A percentile compares a stretch with the other conserved stretches of the same genome.
phyloP scores from a whole-genome alignment of 2,113 vertebrate species.

The Corythoichthys intestinalis region DNA sequence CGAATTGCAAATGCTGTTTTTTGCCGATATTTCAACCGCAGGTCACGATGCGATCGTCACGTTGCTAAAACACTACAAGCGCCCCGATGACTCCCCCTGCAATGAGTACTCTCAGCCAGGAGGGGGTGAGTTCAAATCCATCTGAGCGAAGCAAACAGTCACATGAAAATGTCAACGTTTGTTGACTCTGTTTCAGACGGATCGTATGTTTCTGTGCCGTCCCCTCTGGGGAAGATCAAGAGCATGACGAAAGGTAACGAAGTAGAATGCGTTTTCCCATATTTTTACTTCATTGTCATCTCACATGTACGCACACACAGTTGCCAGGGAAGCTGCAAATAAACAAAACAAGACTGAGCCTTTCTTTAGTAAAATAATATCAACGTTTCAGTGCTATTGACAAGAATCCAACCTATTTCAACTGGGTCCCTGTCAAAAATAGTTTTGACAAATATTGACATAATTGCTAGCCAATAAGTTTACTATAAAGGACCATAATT shows the following conservation, averaged over 20 bases:
- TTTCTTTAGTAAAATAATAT: too few species aligned
- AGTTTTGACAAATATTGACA: too few species aligned
- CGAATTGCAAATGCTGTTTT: not conserved
- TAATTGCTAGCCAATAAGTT: too few species aligned
- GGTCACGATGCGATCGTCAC: slow-evolving; percentile 92
- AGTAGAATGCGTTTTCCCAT: slow-evolving; percentile 14
- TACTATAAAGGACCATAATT: too few species aligned
- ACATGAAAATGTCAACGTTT: slow-evolving; percentile 6
- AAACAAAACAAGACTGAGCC: slow-evolving; percentile 5
- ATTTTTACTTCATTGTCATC: slow-evolving; percentile 32
- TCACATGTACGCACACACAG: slow-evolving; percentile 10
- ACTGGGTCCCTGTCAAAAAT: too few species aligned
- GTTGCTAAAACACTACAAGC: slow-evolving; percentile 91
- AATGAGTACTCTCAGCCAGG: slow-evolving; percentile 95
- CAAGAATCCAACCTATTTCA: too few species aligned
- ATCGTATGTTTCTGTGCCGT: slow-evolving; percentile 91
- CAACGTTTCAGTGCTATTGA: too few species aligned
- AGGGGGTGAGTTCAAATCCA: slow-evolving; percentile 78
- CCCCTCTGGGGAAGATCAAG: slow-evolving; percentile 94
- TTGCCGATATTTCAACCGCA: slow-evolving; percentile 44
- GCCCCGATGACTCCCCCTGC: slow-evolving; percentile 86
- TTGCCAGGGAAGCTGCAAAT: slow-evolving; percentile 30
- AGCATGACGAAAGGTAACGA: slow-evolving; percentile 95
- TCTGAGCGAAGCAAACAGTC: not conserved
- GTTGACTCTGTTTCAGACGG: slow-evolving; percentile 78